Conservation (phyloP, 1,140 invertebrate genomes). For the Neuroterus valhalla region DNA sequence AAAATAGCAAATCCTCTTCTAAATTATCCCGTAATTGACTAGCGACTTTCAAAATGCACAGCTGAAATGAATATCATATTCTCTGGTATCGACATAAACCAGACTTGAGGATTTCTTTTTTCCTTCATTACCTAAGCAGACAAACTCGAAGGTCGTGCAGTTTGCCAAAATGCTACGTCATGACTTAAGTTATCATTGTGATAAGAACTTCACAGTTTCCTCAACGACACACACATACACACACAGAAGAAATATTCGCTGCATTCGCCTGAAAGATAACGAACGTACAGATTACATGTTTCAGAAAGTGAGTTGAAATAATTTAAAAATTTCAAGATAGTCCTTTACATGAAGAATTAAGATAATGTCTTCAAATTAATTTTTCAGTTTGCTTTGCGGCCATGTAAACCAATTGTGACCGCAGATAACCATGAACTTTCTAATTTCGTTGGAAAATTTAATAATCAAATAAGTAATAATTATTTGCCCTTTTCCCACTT, state of each 20-base stretch:
- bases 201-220: not conserved
- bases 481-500: too few species aligned
- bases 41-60: too few species aligned
- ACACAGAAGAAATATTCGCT: not conserved
- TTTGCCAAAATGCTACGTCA: not conserved
- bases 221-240: not conserved
- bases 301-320: not conserved
- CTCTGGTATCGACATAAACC: too few species aligned
- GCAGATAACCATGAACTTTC: too few species aligned
- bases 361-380: too few species aligned
- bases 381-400: too few species aligned
- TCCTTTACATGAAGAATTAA: not conserved
- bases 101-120: not conserved
- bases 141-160: not conserved
- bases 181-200: not conserved
- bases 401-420: too few species aligned
- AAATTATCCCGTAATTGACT: too few species aligned
- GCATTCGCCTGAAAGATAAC: slow-evolving; percentile 1
- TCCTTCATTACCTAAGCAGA: not conserved
- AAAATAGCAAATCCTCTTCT: too few species aligned
- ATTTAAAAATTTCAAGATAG: not conserved
- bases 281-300: not conserved
- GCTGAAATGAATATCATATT: too few species aligned
- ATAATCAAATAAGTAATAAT: too few species aligned
- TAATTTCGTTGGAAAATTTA: too few species aligned